A percentile compares a stretch with the other conserved stretches of the same genome.
Conservation (phyloP, 2,888 invertebrate genomes). For the Drosophila aldrichi region DNA sequence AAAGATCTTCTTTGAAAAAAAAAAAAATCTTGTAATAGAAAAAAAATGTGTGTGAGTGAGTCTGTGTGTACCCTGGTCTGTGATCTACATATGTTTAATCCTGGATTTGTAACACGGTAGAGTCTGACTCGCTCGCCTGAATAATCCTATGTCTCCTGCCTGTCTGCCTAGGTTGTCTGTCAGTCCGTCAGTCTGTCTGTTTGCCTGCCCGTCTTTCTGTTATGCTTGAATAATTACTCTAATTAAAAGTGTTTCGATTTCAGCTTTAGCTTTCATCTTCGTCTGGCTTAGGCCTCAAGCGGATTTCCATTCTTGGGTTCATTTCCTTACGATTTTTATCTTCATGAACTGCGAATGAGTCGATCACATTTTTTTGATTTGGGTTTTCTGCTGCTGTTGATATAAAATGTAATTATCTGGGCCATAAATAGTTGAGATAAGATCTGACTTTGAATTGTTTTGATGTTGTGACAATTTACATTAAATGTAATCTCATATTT, state of each 20-base stretch:
- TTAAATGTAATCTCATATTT: background rate
- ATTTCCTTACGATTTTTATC: conserved; percentile 26
- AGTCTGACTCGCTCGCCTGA: conserved; percentile 20
- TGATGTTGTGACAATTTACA: conserved; percentile 7
- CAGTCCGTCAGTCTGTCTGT: background rate
- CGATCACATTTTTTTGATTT: conserved; percentile 13
- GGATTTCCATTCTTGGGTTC: conserved; percentile 37
- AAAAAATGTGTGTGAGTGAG: conserved; percentile 31
- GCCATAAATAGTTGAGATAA: background rate
- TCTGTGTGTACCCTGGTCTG: conserved; percentile 15
- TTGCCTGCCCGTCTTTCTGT: conserved; percentile 32
- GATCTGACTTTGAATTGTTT: background rate
- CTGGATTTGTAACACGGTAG: conserved; percentile 74
- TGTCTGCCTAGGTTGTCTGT: background rate
- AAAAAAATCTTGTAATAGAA: conserved; percentile 21
- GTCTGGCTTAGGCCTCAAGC: conserved; percentile 56
- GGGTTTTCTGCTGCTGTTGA: background rate
- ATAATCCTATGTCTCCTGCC: conserved; percentile 35
- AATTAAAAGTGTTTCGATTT: conserved; percentile 69
- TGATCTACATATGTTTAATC: conserved; percentile 78
- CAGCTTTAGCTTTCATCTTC: conserved; percentile 61
- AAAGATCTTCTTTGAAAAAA: conserved; percentile 7
- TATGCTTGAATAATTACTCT: conserved; percentile 75
- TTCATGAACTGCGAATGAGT: conserved; percentile 35
- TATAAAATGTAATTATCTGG: conserved; percentile 27